Evolutionary conservation across 2,797 vertebrate species (phyloP).

Genomic region (Cossypha caffra): DNA sequence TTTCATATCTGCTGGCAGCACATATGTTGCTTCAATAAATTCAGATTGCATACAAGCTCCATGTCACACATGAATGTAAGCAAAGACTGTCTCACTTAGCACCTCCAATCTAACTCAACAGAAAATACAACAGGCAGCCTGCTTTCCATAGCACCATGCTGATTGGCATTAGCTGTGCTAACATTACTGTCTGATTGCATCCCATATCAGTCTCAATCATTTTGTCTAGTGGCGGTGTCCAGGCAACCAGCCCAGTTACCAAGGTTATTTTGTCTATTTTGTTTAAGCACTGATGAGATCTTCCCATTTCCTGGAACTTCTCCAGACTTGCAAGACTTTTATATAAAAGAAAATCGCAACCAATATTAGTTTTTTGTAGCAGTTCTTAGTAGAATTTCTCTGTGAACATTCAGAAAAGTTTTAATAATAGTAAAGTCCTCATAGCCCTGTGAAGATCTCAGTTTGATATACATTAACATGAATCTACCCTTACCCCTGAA

Average conservation of each 20-base stretch:
- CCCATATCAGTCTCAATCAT: not conserved
- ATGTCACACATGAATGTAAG: not conserved
- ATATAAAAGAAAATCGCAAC: not conserved
- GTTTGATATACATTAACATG: not conserved
- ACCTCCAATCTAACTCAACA: not conserved
- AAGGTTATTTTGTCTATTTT: conserved; percentile 34
- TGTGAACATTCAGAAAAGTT: not conserved
- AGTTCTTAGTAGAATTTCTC: not conserved
- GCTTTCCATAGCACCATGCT: conserved; percentile 3
- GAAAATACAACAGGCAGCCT: not conserved
- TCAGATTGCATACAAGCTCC: not conserved
- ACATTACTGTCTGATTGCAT: conserved; percentile 21
- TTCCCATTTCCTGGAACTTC: not conserved
- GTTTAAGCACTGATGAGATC: not conserved
- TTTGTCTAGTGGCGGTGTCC: conserved; percentile 16
- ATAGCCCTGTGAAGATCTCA: not conserved
- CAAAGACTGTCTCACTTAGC: not conserved
- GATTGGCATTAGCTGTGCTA: conserved; percentile 30
- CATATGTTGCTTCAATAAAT: not conserved
- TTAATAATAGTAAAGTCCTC: not conserved
- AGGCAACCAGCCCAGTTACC: conserved; percentile 40
- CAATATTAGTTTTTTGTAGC: not conserved
- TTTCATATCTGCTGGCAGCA: not conserved
- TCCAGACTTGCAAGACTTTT: not conserved
- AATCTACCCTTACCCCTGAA: not conserved